Evolutionary conservation across 2,113 vertebrate species (phyloP).

Genomic region (Murina feae): DNA sequence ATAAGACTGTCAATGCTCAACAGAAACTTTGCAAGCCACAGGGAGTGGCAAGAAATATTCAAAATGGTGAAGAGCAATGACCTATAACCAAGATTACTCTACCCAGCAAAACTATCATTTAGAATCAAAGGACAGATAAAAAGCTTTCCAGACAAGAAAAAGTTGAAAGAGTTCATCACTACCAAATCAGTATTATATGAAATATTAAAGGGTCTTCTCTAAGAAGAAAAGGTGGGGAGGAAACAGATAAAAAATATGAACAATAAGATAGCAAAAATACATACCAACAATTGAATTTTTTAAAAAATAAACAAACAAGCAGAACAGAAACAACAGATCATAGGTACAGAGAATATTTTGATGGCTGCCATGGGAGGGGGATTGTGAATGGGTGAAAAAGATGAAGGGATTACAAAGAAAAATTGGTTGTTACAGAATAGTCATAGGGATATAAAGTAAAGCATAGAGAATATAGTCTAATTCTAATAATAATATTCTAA

Average conservation of each 20-base stretch:
- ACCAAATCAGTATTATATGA: neutral
- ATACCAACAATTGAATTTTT: neutral
- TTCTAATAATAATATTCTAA: neutral
- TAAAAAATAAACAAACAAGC: neutral
- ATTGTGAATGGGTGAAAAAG: neutral
- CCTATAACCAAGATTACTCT: neutral
- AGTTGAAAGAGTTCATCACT: neutral
- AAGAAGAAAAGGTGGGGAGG: neutral
- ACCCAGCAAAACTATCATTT: neutral
- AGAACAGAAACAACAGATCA: neutral
- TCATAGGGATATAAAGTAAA: neutral
- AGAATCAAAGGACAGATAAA: neutral
- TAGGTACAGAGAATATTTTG: neutral
- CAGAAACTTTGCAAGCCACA: neutral
- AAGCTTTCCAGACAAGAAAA: neutral
- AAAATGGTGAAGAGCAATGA: neutral
- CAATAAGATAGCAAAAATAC: neutral
- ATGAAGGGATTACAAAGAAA: neutral
- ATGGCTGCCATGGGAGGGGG: neutral
- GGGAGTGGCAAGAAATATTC: neutral
- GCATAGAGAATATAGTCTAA: neutral
- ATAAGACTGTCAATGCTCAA: neutral
- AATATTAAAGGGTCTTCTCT: neutral
- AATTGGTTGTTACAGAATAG: neutral
- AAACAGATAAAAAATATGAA: neutral